Conservation (phyloP, 1,140 invertebrate genomes). For the Aricia agestis region DNA sequence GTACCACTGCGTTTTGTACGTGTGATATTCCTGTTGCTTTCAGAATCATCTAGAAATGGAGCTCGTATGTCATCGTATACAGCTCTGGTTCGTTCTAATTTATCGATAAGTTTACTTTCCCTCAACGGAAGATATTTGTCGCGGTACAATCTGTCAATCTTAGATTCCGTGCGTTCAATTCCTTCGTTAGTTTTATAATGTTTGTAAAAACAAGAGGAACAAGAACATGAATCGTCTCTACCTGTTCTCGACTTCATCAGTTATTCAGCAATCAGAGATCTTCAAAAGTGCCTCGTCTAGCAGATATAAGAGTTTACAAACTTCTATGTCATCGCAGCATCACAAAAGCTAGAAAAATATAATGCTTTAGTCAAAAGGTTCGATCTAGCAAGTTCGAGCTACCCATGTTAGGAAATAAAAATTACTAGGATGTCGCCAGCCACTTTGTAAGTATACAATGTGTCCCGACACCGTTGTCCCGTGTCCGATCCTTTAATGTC, state of each 20-base stretch:
- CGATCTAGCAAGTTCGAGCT: too few relatives aligned
- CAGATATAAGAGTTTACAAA: not conserved
- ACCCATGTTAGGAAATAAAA: too few relatives aligned
- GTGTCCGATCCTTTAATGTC: too few relatives aligned
- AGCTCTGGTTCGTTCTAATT: slow-evolving; percentile 46
- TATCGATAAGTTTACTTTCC: slow-evolving; percentile 43
- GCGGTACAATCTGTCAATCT: slow-evolving; percentile 39
- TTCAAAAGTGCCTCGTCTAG: not conserved
- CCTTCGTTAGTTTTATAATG: slow-evolving; percentile 35
- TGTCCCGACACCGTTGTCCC: too few relatives aligned
- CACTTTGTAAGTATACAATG: too few relatives aligned
- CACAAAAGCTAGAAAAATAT: too few relatives aligned
- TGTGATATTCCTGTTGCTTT: slow-evolving; percentile 33
- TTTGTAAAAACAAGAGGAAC: slow-evolving; percentile 38
- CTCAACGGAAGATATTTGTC: slow-evolving; percentile 43
- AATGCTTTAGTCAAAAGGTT: too few relatives aligned
- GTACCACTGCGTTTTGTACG: not conserved
- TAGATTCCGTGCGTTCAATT: slow-evolving; percentile 34
- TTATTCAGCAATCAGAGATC: not conserved
- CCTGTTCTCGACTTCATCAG: slow-evolving; percentile 34
- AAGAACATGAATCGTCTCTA: slow-evolving; percentile 34
- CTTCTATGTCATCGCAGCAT: not conserved
- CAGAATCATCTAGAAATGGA: slow-evolving; percentile 33
- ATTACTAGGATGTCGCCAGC: too few relatives aligned
- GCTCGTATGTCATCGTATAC: slow-evolving; percentile 48